Evolutionary conservation across 2,113 vertebrate genomes (phyloP).

Genomic region (Hydrolagus affinis): DNA sequence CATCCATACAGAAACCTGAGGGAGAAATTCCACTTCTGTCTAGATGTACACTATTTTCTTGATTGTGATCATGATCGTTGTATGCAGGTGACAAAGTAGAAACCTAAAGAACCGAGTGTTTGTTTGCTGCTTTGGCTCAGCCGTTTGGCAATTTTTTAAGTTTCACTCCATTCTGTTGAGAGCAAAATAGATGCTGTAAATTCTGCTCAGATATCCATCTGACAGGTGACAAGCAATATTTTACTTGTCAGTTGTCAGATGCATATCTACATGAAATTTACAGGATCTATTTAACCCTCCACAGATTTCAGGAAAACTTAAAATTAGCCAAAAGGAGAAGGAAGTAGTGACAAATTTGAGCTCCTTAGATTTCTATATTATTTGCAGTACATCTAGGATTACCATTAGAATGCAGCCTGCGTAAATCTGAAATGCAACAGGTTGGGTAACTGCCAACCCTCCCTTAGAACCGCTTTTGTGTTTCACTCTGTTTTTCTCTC

Average conservation of each 20-base stretch:
- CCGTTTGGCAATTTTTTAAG: not conserved
- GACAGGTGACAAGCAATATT: slow-evolving; percentile 14
- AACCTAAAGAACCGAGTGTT: slow-evolving; percentile 1
- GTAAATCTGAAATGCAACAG: not conserved
- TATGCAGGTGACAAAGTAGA: not conserved
- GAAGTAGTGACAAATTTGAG: not conserved
- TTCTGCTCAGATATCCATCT: not conserved
- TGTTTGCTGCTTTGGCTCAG: not conserved
- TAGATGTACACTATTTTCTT: not conserved
- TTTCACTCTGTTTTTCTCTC: no score
- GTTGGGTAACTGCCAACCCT: not conserved
- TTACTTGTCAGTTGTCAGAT: slow-evolving; percentile 19
- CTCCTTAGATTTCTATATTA: not conserved
- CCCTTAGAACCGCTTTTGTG: not conserved
- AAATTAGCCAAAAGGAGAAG: not conserved
- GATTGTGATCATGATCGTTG: no score
- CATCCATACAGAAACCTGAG: not conserved
- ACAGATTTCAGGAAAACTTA: not conserved
- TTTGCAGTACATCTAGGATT: not conserved
- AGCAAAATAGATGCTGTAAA: slow-evolving; percentile 6
- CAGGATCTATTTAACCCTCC: slow-evolving; percentile 2
- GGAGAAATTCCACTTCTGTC: not conserved
- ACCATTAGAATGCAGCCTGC: not conserved
- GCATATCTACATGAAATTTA: slow-evolving; percentile 3
- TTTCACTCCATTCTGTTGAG: not conserved